Evolutionary conservation across 2,888 invertebrate genomes (phyloP).

Genomic region (Drosophila eohydei): DNA sequence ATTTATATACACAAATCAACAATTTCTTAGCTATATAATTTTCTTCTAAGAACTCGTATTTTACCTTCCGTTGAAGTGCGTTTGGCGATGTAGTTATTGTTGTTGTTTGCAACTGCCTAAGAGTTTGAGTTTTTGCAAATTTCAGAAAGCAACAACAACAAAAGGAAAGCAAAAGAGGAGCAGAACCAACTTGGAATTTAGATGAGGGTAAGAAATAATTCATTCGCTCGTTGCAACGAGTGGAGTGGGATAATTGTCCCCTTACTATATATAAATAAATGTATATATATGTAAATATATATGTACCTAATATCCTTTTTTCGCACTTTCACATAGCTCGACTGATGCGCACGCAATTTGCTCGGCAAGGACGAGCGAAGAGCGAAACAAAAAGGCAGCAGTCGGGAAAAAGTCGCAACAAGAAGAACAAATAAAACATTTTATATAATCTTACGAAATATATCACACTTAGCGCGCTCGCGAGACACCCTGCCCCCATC

Average conservation of each 20-base stretch:
- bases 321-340: constrained; percentile 49
- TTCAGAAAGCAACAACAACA: constrained; percentile 37
- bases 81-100: constrained; percentile 12
- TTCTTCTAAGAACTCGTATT: neutral
- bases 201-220: constrained; percentile 76
- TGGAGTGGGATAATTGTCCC: constrained; percentile 6
- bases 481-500: constrained; percentile 24
- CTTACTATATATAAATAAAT: constrained; percentile 25
- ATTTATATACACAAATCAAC: too few species aligned
- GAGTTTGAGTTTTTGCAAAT: constrained; percentile 57
- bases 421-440: constrained; percentile 82
- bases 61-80: neutral
- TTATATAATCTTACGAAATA: constrained; percentile 85
- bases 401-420: constrained; percentile 53
- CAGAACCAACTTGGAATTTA: constrained; percentile 60
- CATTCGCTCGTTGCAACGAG: constrained; percentile 69
- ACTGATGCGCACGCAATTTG: constrained; percentile 78
- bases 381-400: constrained; percentile 37
- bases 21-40: too few species aligned
- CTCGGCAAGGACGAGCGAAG: constrained; percentile 53
- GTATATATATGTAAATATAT: constrained; percentile 8
- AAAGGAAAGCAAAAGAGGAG: constrained; percentile 1
- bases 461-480: constrained; percentile 85
- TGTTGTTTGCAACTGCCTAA: constrained; percentile 37
- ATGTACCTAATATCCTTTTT: constrained; percentile 67